Evolutionary conservation across 2,888 invertebrate species (phyloP), one percentile per base, ranked within the genome.

Genomic region (Xestia ashworthii): DNA sequence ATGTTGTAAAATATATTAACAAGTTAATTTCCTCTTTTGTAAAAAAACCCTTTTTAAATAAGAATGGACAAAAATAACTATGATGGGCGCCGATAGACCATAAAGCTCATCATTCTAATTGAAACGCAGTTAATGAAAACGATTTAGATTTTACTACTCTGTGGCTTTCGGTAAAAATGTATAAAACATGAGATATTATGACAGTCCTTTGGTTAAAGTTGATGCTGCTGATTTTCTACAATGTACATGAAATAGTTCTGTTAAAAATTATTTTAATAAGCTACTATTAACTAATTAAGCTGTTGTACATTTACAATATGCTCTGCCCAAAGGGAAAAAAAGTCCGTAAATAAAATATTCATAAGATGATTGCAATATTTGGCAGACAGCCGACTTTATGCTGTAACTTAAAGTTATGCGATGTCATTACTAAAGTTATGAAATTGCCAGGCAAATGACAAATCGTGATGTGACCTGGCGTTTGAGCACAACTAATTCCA

Each of bases 1-100:
- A 87, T 87, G 90, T 90, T 91, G 84, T 87, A 85, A 86, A 87
- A 87, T 87, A 79, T 80, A 77, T 16, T 41, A 65, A 22, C 65
- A 41, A 41, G 3, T 55, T 8, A 67, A 12, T 71, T 76, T 74
- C 58, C 62, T 53, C 2, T 74, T 70, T 72, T 72, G 19, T 19
- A 32, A 25, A 46, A 62, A 14, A 62, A 25, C 32, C 48, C 48
- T 64, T 48, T 46, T 0, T 0, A 12, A 25, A 60, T 5, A 46
- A 46, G 5, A 32, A 48, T 14, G 11, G 0, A 3, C n/a, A 22
- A 25, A 6, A 2, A 44, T 32, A 46, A 16, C 8, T n/a, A 44
- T 6, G 11, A 5, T 32, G 16, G 12, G 5, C 1, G 3, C 3
- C 0, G 2, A 14, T 19, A 2, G 0, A 55, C 12, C 3, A 11